phyloP scores from a whole-genome alignment of 92 coral and sea anemone genomes.

The Paragorgia papillata region DNA sequence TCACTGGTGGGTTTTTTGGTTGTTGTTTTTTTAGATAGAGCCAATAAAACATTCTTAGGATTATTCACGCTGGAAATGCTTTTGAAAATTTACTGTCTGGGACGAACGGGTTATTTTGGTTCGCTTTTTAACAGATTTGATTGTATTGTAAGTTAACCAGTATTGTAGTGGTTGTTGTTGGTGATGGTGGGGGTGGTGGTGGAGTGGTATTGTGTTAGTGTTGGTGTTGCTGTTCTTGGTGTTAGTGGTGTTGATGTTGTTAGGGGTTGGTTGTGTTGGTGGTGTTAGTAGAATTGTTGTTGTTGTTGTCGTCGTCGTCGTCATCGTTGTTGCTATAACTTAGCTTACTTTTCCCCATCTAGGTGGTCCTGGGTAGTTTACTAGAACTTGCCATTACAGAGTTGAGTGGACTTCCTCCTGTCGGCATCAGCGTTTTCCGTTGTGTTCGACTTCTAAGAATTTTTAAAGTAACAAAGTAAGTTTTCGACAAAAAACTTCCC shows the following conservation, averaged over 20 bases:
- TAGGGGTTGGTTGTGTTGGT: no score
- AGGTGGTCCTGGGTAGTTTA: conserved; percentile 96
- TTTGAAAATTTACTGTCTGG: conserved; percentile 93
- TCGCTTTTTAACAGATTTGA: conserved; percentile 98
- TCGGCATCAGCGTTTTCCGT: conserved; percentile 96
- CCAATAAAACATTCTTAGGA: conserved; percentile 90
- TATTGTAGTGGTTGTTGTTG: background rate
- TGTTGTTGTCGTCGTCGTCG: background rate
- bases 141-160: conserved; percentile 78
- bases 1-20: no score
- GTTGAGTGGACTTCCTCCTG: conserved; percentile 81
- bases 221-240: background rate
- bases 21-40: conserved; percentile 82
- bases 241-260: no score
- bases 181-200: no score
- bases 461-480: conserved; percentile 98
- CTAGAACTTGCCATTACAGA: conserved; percentile 90
- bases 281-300: no score
- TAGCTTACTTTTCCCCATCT: background rate
- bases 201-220: background rate
- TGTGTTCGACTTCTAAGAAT: conserved; percentile 98
- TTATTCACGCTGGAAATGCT: conserved; percentile 94
- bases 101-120: conserved; percentile 91
- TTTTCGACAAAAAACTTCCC: no score
- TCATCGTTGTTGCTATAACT: background rate